Conservation (phyloP, 2,888 invertebrate species). For the Pinctada fucata region DNA sequence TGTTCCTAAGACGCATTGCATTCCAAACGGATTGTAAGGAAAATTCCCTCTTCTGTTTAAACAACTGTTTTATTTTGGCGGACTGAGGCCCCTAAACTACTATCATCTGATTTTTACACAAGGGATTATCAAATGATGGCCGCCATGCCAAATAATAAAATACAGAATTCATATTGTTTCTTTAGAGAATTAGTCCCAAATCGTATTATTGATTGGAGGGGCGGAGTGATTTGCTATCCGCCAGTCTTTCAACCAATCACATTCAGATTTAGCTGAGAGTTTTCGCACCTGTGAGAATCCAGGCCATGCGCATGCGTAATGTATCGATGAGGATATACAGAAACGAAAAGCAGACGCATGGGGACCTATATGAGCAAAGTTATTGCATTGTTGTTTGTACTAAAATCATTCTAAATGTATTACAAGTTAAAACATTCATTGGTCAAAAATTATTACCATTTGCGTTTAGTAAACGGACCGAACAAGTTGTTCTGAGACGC, state of each 20-base stretch:
- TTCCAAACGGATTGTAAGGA: not conserved
- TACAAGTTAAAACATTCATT: too few species aligned
- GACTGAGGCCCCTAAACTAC: conserved; percentile 7
- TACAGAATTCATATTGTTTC: not conserved
- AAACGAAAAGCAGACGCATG: conserved; percentile 25
- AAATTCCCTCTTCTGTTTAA: conserved; percentile 3
- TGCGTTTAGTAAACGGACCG: too few species aligned
- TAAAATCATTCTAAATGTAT: not conserved
- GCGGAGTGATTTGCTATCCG: conserved; percentile 26
- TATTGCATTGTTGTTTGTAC: not conserved
- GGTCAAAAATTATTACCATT: too few species aligned
- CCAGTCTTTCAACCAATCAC: conserved; percentile 30
- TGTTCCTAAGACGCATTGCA: not conserved
- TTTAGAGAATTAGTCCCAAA: not conserved
- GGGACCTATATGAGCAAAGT: conserved; percentile 19
- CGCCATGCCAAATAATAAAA: not conserved
- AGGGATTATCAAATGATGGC: conserved; percentile 14
- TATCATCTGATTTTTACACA: conserved; percentile 17
- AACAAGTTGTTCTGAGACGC: too few species aligned
- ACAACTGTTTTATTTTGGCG: conserved; percentile 12
- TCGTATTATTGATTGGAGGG: conserved; percentile 4
- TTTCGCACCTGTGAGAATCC: conserved; percentile 35
- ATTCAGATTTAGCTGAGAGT: conserved; percentile 37
- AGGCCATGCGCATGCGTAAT: conserved; percentile 33
- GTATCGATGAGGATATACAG: conserved; percentile 14